Evolutionary conservation across 2,113 vertebrate species (phyloP).

Genomic region (Tupaia chinensis): DNA sequence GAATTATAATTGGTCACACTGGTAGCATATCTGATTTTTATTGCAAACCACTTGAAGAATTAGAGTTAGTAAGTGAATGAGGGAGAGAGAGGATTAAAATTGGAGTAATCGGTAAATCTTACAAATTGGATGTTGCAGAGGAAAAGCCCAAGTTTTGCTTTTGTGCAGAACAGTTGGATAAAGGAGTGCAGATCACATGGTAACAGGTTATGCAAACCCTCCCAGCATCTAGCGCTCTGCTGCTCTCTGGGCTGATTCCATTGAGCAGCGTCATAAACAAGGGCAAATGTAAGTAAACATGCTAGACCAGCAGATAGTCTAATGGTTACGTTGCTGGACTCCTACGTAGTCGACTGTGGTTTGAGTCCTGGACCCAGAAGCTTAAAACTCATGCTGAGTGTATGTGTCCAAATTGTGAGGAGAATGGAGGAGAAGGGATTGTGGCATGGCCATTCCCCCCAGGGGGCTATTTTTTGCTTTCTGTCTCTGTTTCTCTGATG

Average conservation of each 20-base stretch:
- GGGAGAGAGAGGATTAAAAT: background rate
- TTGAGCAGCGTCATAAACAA: background rate
- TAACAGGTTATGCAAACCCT: background rate
- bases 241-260: background rate
- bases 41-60: constrained; percentile 13
- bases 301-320: too few species aligned
- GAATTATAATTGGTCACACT: background rate
- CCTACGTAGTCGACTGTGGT: too few species aligned
- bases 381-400: too few species aligned
- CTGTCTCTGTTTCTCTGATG: too few species aligned
- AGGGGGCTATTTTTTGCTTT: too few species aligned
- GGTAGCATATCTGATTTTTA: constrained; percentile 47
- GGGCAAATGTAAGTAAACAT: background rate
- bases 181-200: background rate
- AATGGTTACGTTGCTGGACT: too few species aligned
- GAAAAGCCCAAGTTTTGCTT: background rate
- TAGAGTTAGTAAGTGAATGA: background rate
- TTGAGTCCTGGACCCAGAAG: too few species aligned
- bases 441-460: too few species aligned
- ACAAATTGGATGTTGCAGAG: background rate
- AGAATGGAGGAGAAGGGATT: too few species aligned
- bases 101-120: background rate
- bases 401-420: too few species aligned
- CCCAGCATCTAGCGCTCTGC: background rate
- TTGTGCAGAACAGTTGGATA: background rate